Evolutionary conservation across 2,888 invertebrate genomes (phyloP).

Genomic region (Eupithecia abbreviata): DNA sequence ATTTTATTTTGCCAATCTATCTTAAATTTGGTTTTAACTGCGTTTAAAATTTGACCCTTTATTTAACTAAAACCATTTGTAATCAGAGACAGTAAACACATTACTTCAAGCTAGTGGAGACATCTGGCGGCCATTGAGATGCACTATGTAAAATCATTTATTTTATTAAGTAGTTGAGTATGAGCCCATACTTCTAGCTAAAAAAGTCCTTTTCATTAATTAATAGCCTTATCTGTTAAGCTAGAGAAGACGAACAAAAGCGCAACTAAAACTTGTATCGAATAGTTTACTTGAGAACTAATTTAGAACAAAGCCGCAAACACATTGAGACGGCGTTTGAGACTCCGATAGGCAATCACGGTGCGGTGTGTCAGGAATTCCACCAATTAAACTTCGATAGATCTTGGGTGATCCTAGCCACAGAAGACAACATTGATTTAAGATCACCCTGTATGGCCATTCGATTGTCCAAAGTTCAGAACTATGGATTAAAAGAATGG

Average conservation of each 20-base stretch:
- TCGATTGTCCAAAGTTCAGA: not conserved
- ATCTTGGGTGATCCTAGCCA: slow-evolving; percentile 35
- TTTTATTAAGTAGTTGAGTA: not conserved
- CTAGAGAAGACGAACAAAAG: not conserved
- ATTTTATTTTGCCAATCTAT: not conserved
- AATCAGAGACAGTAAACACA: slow-evolving; percentile 28
- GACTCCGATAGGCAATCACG: slow-evolving; percentile 42
- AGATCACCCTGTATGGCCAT: not conserved
- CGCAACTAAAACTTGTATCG: slow-evolving; percentile 11
- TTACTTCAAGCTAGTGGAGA: slow-evolving; percentile 12
- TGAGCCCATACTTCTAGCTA: not conserved
- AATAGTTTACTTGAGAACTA: slow-evolving; percentile 32
- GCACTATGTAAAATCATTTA: not conserved
- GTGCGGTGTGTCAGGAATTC: slow-evolving; percentile 43
- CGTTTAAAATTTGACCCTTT: slow-evolving; percentile 18
- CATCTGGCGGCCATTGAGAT: slow-evolving; percentile 25
- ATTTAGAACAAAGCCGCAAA: slow-evolving; percentile 36
- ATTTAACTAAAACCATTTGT: slow-evolving; percentile 14
- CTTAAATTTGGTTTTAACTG: not conserved
- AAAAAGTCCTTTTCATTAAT: not conserved
- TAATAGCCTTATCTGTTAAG: not conserved
- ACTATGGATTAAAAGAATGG: no score
- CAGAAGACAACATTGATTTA: slow-evolving; percentile 8
- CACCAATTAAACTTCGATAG: slow-evolving; percentile 44
- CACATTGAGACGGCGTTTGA: slow-evolving; percentile 30